phyloP scores from a whole-genome alignment of 2,797 vertebrate species.

The Hydrophis major region DNA sequence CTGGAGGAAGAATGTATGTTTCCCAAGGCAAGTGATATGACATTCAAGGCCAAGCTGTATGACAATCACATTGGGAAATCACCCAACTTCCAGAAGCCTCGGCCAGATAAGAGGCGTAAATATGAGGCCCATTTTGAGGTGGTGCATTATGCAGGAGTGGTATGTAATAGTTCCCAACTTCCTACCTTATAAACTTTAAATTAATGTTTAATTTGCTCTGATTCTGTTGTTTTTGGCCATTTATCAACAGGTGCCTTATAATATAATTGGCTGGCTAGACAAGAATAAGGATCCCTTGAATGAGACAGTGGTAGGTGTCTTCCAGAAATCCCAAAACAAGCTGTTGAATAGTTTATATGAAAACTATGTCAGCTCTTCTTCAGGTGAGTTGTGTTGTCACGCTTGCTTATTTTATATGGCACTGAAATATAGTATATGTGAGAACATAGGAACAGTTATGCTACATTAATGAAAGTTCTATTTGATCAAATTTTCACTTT shows the following conservation, averaged over 20 bases:
- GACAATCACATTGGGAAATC: slow-evolving; percentile 94
- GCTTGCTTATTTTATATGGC: fast-evolving
- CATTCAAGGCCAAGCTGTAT: slow-evolving; percentile 91
- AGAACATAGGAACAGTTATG: neutral
- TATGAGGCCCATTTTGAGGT: slow-evolving; percentile 92
- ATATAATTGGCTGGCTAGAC: slow-evolving; percentile 88
- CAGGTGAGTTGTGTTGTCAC: slow-evolving; percentile 68
- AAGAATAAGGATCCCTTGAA: slow-evolving; percentile 95
- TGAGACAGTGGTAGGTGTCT: slow-evolving; percentile 86
- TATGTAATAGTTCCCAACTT: slow-evolving; percentile 62
- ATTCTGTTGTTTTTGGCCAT: slow-evolving; percentile 1
- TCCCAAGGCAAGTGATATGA: slow-evolving; percentile 87
- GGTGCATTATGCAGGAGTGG: slow-evolving; percentile 92
- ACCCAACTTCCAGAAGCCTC: slow-evolving; percentile 88
- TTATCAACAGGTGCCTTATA: slow-evolving; percentile 84
- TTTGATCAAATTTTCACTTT: neutral
- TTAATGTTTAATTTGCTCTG: neutral
- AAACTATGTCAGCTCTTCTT: slow-evolving; percentile 81
- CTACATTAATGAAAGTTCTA: neutral
- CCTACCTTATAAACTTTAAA: neutral
- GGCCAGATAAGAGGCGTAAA: slow-evolving; percentile 88
- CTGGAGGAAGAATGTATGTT: slow-evolving; percentile 98
- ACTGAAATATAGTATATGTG: neutral
- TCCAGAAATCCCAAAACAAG: slow-evolving; percentile 90
- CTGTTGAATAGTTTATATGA: slow-evolving; percentile 85